These are phyloP conservation scores for Allobates femoralis DNA, from an alignment of 2,797 vertebrate species.

Conservation along the genomic window DNA sequence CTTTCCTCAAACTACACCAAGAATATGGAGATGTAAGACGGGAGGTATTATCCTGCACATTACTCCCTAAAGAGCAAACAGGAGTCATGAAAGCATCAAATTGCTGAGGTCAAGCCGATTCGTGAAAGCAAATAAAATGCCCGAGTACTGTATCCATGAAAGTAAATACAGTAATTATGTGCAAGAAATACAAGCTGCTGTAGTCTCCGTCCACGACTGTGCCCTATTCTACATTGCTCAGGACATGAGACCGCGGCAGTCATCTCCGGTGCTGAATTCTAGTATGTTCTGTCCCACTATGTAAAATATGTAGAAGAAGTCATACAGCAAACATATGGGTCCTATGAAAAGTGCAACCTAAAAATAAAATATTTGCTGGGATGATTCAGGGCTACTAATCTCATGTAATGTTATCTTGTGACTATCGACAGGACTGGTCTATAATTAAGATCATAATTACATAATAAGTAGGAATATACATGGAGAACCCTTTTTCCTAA, in stretches of 20 bases:
- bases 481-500: background rate
- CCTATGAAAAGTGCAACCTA: background rate
- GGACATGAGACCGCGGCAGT: constrained; percentile 1
- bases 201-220: background rate
- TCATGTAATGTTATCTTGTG: background rate
- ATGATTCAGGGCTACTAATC: background rate
- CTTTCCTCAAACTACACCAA: background rate
- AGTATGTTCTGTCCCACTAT: constrained; percentile 25
- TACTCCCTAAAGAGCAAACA: background rate
- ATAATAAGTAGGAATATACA: background rate
- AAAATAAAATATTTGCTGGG: constrained; percentile 6
- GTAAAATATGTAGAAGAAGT: constrained; percentile 2
- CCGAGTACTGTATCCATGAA: constrained; percentile 15
- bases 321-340: background rate
- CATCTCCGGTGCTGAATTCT: background rate
- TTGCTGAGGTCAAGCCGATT: background rate
- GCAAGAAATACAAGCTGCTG: constrained; percentile 9
- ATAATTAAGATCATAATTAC: background rate
- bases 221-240: background rate
- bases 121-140: background rate
- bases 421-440: background rate
- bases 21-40: background rate
- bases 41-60: background rate
- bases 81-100: constrained; percentile 2
- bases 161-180: constrained; percentile 29